These are phyloP conservation scores for Meteorus cinctellus DNA, from an alignment of 2,888 invertebrate genomes.

Conservation along the genomic window DNA sequence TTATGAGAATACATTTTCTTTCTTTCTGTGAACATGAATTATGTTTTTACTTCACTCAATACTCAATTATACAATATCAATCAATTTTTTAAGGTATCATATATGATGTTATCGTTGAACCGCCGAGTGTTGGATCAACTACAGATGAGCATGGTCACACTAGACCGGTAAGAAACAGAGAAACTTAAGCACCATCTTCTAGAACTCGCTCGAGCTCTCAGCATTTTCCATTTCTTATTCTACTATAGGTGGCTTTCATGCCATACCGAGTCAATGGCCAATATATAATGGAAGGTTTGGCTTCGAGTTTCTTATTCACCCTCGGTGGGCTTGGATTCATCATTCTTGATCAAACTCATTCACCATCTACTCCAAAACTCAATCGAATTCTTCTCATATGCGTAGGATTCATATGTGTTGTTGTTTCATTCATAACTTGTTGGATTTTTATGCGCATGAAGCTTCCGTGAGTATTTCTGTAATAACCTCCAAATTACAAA, in stretches of 20 bases:
- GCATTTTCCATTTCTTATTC: neutral
- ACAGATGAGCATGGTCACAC: conserved; percentile 98
- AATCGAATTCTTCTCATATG: conserved; percentile 92
- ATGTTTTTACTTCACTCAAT: neutral
- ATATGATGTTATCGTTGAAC: conserved; percentile 99
- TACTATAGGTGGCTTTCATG: conserved; percentile 92
- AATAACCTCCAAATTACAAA: neutral
- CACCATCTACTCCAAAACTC: conserved; percentile 90
- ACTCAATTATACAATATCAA: neutral
- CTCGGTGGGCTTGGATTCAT: conserved; percentile 97
- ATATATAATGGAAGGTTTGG: conserved; percentile 99
- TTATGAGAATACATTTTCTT: too few species aligned
- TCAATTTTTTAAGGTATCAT: conserved; percentile 86
- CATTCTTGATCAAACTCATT: conserved; percentile 94
- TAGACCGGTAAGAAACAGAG: conserved; percentile 82
- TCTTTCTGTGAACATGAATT: too few species aligned
- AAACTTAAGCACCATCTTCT: too few species aligned
- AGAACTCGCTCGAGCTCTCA: too few species aligned
- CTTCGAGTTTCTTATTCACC: conserved; percentile 97
- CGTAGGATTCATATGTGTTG: conserved; percentile 92
- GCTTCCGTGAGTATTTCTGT: conserved; percentile 79
- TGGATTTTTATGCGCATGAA: conserved; percentile 99
- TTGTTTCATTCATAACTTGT: conserved; percentile 95
- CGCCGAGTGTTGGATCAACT: conserved; percentile 97
- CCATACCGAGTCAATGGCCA: conserved; percentile 98